These are phyloP conservation scores for Antrozous pallidus DNA, from an alignment of 2,797 vertebrate genomes.

Conservation along the genomic window DNA sequence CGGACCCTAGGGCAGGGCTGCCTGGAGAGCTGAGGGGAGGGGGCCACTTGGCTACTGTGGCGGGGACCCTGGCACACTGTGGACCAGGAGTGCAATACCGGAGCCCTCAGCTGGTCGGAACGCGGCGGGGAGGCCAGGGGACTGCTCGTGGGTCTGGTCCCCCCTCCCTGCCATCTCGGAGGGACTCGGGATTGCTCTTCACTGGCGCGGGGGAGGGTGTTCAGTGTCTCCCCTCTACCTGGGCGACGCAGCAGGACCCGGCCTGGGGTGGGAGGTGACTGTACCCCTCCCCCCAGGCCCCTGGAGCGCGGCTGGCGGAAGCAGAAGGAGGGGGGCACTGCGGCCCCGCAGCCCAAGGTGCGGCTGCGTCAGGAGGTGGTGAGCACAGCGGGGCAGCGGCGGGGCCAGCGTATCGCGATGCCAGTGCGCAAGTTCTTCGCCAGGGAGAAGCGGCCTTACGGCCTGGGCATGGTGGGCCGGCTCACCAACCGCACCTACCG, in stretches of 20 bases:
- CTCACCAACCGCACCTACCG: conserved; percentile 97
- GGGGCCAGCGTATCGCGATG: conserved; percentile 91
- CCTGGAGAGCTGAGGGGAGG: too few species aligned
- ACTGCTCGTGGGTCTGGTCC: background rate
- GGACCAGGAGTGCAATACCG: background rate
- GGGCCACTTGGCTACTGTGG: background rate
- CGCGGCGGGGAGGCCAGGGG: background rate
- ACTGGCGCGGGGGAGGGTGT: background rate
- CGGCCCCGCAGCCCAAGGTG: conserved; percentile 88
- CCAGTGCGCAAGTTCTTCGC: conserved; percentile 95
- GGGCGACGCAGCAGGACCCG: background rate
- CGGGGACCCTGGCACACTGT: background rate
- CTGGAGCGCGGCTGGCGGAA: conserved; percentile 95
- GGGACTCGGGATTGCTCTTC: background rate
- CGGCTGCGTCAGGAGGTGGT: conserved; percentile 95
- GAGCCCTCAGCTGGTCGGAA: background rate
- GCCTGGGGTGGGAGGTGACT: background rate
- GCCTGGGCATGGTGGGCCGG: conserved; percentile 95
- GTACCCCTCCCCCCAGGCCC: conserved; percentile 82
- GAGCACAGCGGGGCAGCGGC: conserved; percentile 86
- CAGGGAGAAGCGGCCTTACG: conserved; percentile 95
- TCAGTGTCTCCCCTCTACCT: fast-evolving
- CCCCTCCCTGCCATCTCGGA: background rate
- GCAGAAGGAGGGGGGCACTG: conserved; percentile 85
- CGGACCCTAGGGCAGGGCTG: background rate